These are phyloP conservation scores for Tenthredo notha DNA, from an alignment of 2,888 invertebrate species.

Conservation along the genomic window DNA sequence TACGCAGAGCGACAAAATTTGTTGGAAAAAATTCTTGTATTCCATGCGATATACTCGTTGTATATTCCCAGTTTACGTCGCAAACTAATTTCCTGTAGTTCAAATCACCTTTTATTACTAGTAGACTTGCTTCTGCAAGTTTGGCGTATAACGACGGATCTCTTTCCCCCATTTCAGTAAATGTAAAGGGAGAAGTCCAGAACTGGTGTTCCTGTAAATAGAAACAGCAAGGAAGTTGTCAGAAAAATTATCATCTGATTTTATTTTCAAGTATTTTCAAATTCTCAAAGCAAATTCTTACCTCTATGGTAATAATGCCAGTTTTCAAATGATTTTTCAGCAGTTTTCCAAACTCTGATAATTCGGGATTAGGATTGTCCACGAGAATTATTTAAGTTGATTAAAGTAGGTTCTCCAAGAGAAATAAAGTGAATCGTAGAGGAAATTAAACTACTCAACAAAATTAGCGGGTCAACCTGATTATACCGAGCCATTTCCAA, in stretches of 20 bases:
- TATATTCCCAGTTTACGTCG: slow-evolving; percentile 90
- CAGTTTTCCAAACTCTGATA: slow-evolving; percentile 80
- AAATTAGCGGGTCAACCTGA: too few relatives aligned
- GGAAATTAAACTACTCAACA: too few relatives aligned
- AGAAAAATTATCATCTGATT: neutral
- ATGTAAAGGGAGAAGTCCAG: slow-evolving; percentile 94
- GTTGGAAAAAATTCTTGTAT: slow-evolving; percentile 92
- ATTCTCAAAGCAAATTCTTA: slow-evolving; percentile 55
- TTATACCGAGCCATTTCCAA: too few relatives aligned
- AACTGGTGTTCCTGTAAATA: slow-evolving; percentile 83
- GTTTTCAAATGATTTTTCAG: slow-evolving; percentile 82
- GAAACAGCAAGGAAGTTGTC: neutral
- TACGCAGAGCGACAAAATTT: slow-evolving; percentile 89
- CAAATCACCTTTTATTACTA: slow-evolving; percentile 96
- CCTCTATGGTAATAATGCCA: slow-evolving; percentile 78
- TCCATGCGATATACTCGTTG: slow-evolving; percentile 83
- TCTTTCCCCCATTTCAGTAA: slow-evolving; percentile 86
- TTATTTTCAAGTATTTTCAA: neutral
- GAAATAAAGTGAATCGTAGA: too few relatives aligned
- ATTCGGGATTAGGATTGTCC: slow-evolving; percentile 62
- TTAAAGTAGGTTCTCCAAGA: too few relatives aligned
- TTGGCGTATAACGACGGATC: slow-evolving; percentile 86
- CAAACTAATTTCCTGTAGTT: slow-evolving; percentile 97
- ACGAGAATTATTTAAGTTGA: too few relatives aligned
- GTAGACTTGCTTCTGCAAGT: slow-evolving; percentile 84